Base-by-base conservation (phyloP, 2,113 vertebrate species). In the Tautogolabrus adspersus region DNA sequence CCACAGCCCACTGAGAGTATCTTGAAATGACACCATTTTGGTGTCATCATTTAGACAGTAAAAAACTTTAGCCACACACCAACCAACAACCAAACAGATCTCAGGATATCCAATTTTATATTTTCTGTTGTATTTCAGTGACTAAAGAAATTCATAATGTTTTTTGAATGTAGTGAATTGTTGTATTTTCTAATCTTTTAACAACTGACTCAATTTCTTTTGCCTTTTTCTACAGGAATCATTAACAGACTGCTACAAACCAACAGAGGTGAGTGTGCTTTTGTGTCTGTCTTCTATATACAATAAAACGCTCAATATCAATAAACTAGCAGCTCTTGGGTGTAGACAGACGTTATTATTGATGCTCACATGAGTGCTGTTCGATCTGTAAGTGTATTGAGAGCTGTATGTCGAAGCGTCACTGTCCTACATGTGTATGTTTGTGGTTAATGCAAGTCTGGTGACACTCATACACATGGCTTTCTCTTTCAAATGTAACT, bases 201-300 rank as follows among this genome's bases (percentile, higher is more conserved):
- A 40, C 37, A 49, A 49, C 15, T 16, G 16, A 16, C 15, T 18
- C 12, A 16, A 16, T 18, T 49, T 8, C n/a, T 61, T 49, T 15
- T 2, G 16, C 70, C 34, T 54, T 66, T n/a, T n/a, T 52, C 19
- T 46, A 72, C 72, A 98, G 97, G 96, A 96, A 94, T 96, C 96
- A 72, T 93, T 98, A 87, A 95, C 93, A 95, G 96, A 97, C 94
- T 98, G 97, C 95, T 97, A 96, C 94, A 98, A 98, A 95, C 97
- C 97, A 90, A 97, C 96, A 95, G 96, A 97, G 95, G 97, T 98
- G 94, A 96, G 88, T 93, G 75, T 54, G 44, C 60, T 76, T 26
- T 44, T 47, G 5, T 30, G 60, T 62, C 37, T 64, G 2, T 51
- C n/a, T 34, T 22, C 16, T 40, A 8, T 0, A 12, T 23, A 60